phyloP scores from a whole-genome alignment of 2,888 invertebrate genomes.

The Loripinus fragilis region DNA sequence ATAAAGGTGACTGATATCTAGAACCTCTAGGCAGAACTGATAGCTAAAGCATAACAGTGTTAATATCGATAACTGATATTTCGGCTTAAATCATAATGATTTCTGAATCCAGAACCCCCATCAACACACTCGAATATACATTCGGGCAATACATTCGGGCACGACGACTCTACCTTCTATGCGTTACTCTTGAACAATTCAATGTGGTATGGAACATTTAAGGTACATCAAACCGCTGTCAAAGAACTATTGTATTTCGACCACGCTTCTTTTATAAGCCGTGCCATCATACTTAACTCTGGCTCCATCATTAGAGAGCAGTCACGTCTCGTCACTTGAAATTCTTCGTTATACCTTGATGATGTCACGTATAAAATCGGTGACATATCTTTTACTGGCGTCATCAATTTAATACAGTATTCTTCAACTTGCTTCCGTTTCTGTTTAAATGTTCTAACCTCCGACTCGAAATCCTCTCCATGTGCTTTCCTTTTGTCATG shows the following conservation, averaged over 20 bases:
- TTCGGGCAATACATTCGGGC: too few species aligned
- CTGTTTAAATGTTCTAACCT: constrained; percentile 62
- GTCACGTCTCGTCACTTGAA: constrained; percentile 39
- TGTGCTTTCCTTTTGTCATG: constrained; percentile 55
- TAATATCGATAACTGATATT: too few species aligned
- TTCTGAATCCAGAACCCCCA: too few species aligned
- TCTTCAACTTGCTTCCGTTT: constrained; percentile 41
- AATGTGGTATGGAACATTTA: too few species aligned
- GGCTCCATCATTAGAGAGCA: constrained; percentile 53
- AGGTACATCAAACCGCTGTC: too few species aligned
- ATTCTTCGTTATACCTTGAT: constrained; percentile 49
- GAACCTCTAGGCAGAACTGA: too few species aligned
- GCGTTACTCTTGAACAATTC: too few species aligned
- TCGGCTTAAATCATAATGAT: too few species aligned
- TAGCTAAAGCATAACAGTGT: too few species aligned
- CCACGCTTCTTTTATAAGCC: constrained; percentile 52
- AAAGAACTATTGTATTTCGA: constrained; percentile 23
- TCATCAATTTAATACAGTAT: constrained; percentile 35
- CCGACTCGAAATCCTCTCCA: constrained; percentile 55
- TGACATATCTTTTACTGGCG: not conserved
- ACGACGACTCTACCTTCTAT: too few species aligned
- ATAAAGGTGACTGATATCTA: too few species aligned
- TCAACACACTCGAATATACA: too few species aligned
- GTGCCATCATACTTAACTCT: constrained; percentile 43
- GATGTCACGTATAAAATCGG: constrained; percentile 21